Percentiles rank a stretch among this genome's conserved stretches.
These are phyloP conservation scores for Quadriops clusia DNA, from an alignment of 2,888 invertebrate species.

Conservation along the genomic window DNA sequence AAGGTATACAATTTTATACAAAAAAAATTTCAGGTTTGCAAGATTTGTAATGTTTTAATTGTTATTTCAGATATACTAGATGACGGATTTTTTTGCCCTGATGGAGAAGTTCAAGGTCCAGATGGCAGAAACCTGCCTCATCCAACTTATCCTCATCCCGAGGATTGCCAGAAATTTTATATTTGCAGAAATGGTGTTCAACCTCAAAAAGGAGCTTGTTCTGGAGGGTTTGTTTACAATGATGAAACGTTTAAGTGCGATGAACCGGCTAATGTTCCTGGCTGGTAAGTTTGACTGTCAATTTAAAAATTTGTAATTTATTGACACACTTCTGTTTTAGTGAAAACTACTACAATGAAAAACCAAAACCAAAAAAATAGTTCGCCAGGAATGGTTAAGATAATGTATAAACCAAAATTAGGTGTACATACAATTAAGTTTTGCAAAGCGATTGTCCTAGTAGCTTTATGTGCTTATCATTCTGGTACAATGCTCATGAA, in stretches of 20 bases:
- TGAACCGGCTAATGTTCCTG: slow-evolving; percentile 60
- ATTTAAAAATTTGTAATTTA: slow-evolving; percentile 2
- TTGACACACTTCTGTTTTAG: slow-evolving; percentile 22
- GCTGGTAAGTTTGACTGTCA: slow-evolving; percentile 52
- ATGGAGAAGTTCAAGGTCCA: slow-evolving; percentile 52
- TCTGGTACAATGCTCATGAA: too few species aligned
- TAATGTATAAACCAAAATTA: too few species aligned
- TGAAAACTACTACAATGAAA: slow-evolving; percentile 28
- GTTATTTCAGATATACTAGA: slow-evolving; percentile 48
- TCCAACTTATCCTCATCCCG: slow-evolving; percentile 66
- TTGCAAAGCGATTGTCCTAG: too few species aligned
- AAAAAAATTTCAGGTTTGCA: neutral
- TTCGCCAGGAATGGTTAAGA: too few species aligned
- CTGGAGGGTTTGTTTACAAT: slow-evolving; percentile 64
- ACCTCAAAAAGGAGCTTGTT: slow-evolving; percentile 65
- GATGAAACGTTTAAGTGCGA: slow-evolving; percentile 67
- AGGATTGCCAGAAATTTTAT: slow-evolving; percentile 73
- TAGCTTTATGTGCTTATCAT: too few species aligned
- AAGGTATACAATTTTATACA: slow-evolving; percentile 32
- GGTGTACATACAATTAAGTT: too few species aligned
- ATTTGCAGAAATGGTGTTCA: slow-evolving; percentile 66
- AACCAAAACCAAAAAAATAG: too few species aligned
- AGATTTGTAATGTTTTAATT: neutral
- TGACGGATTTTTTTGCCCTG: slow-evolving; percentile 68
- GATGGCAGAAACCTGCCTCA: slow-evolving; percentile 60